phyloP scores from a whole-genome alignment of 2,797 vertebrate genomes.

The Poecilia velifera region DNA sequence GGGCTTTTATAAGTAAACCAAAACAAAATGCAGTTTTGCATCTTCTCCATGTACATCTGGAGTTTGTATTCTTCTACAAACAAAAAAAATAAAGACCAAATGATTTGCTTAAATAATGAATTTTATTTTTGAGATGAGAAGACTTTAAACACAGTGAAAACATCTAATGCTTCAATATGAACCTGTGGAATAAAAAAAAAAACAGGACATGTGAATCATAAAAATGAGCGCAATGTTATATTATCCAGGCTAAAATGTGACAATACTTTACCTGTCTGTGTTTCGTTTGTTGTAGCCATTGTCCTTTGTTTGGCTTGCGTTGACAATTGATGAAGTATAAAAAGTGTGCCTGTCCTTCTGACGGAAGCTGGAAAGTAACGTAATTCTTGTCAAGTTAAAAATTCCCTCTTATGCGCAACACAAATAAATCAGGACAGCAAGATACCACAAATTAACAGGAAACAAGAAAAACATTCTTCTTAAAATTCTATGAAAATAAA shows the following conservation, averaged over 20 bases:
- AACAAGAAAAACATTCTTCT: neutral
- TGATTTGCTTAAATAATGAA: neutral
- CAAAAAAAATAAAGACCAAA: conserved; percentile 6
- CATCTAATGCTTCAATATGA: conserved; percentile 44
- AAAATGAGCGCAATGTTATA: neutral
- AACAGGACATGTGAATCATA: conserved; percentile 13
- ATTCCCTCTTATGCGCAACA: neutral
- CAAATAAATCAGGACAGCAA: neutral
- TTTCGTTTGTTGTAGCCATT: conserved; percentile 44
- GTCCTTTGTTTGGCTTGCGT: conserved; percentile 23
- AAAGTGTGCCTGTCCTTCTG: conserved; percentile 19
- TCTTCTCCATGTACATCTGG: neutral
- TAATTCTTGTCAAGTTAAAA: neutral
- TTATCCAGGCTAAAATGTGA: neutral
- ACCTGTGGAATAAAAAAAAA: conserved; percentile 50
- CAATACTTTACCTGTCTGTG: conserved; percentile 50
- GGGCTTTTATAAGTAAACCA: neutral
- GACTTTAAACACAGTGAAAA: conserved; percentile 5
- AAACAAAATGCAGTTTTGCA: neutral
- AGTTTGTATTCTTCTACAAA: conserved; percentile 22
- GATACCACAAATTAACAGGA: neutral
- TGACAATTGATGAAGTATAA: conserved; percentile 19
- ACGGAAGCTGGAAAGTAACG: conserved; percentile 55
- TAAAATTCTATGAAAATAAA: neutral
- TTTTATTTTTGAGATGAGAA: conserved; percentile 15